phyloP scores from a whole-genome alignment of 2,797 vertebrate species.

The Poecile montanus region DNA sequence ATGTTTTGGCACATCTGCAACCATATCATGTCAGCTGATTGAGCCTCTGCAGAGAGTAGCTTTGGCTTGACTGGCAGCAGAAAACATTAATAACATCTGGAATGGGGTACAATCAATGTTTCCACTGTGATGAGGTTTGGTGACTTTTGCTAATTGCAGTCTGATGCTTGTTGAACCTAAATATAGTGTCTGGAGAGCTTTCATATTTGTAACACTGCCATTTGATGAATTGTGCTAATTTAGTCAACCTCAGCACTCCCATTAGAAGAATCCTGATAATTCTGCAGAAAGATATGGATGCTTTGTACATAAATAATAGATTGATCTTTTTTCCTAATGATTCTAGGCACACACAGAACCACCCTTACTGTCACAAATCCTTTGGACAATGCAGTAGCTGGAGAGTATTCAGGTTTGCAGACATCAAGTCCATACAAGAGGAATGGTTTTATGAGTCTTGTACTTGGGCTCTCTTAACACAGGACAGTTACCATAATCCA shows the following conservation, averaged over 20 bases:
- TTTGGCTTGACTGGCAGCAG: conserved; percentile 17
- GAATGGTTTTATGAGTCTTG: background rate
- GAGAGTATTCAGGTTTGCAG: background rate
- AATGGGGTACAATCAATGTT: background rate
- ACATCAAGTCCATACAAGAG: background rate
- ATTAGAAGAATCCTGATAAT: background rate
- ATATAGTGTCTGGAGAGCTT: background rate
- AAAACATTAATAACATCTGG: conserved; percentile 17
- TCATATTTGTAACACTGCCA: background rate
- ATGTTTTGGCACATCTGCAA: conserved; percentile 14
- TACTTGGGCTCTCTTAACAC: background rate
- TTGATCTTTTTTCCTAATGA: background rate
- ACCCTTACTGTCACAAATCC: background rate
- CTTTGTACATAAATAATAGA: background rate
- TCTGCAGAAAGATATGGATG: background rate
- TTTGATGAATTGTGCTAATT: conserved; percentile 2
- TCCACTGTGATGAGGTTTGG: background rate
- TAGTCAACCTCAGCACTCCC: background rate
- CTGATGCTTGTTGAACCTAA: background rate
- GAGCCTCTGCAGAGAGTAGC: background rate
- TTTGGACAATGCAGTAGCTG: background rate
- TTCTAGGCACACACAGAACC: background rate
- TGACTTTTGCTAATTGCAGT: accelerated
- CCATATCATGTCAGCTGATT: background rate
- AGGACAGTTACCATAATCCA: background rate